A percentile compares a stretch with the other conserved stretches of the same genome.
phyloP scores from a whole-genome alignment of 2,113 vertebrate species.

The Odocoileus hemionus region DNA sequence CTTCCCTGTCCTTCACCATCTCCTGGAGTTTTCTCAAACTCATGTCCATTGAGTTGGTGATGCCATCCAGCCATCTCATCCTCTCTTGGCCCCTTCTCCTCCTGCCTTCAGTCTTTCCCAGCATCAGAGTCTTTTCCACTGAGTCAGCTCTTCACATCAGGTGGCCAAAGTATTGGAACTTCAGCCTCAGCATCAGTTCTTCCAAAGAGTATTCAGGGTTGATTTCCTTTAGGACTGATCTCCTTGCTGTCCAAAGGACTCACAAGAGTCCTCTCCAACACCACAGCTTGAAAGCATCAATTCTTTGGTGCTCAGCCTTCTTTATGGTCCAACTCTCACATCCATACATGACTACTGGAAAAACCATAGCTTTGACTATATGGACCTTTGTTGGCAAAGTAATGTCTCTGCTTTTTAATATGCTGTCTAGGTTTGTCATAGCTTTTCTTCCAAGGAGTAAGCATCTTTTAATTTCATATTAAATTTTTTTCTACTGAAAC shows the following conservation, averaged over 20 bases:
- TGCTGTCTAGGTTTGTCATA: neutral
- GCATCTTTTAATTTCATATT: neutral
- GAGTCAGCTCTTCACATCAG: neutral
- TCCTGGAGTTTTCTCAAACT: neutral
- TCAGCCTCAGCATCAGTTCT: neutral
- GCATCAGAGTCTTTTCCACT: neutral
- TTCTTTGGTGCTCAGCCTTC: neutral
- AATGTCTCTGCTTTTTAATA: neutral
- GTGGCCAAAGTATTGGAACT: neutral
- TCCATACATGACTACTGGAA: neutral
- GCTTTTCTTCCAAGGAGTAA: neutral
- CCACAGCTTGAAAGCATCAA: neutral
- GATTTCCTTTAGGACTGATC: neutral
- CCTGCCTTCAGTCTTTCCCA: neutral
- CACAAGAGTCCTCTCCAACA: neutral
- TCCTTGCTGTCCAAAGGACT: neutral
- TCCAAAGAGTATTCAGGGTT: neutral
- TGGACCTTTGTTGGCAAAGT: neutral
- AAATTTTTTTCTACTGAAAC: neutral
- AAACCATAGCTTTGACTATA: neutral
- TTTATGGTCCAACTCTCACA: neutral
- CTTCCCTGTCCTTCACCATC: neutral
- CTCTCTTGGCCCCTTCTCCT: neutral
- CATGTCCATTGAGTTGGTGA: accelerated
- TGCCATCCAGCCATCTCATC: neutral